Percentiles rank a stretch among this genome's conserved stretches.
Conservation (phyloP, 2,113 vertebrate genomes). For the Motacilla alba region DNA sequence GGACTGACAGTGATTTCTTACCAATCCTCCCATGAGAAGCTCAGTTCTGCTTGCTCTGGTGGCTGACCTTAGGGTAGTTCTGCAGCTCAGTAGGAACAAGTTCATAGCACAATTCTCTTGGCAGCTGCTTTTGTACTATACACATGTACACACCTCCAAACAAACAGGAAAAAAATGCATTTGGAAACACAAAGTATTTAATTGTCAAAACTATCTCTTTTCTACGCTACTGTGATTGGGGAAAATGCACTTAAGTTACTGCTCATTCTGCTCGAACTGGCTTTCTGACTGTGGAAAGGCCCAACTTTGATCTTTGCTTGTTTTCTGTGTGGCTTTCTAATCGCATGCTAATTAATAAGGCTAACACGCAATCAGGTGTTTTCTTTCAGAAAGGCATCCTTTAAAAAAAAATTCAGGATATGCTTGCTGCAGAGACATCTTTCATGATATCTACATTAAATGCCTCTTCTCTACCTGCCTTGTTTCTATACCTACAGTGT, state of each 20-base stretch:
- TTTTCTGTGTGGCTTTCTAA: not conserved
- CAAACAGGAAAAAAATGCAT: not conserved
- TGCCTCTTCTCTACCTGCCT: not conserved
- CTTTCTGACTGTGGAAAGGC: not conserved
- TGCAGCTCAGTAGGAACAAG: not conserved
- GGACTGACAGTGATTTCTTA: not conserved
- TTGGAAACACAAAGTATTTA: not conserved
- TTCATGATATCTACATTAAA: not conserved
- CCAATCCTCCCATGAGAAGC: not conserved
- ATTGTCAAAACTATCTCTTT: not conserved
- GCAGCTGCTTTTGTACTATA: not conserved
- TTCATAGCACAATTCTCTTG: not conserved
- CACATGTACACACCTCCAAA: not conserved
- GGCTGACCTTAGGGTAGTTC: no score
- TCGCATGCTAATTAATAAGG: not conserved
- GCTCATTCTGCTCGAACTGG: not conserved
- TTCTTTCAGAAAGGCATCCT: not conserved
- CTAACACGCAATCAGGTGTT: not conserved
- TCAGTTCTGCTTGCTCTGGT: not conserved
- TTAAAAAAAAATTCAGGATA: not conserved
- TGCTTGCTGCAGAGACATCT: not conserved
- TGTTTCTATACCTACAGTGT: not conserved
- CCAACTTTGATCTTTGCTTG: not conserved
- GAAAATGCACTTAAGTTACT: not conserved
- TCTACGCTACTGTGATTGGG: fast-evolving